These are phyloP conservation scores for Aurelia aurita complex sp. Pacific DNA, from an alignment of 30 jellyfish, hydroid and myxozoan species.

Conservation along the genomic window DNA sequence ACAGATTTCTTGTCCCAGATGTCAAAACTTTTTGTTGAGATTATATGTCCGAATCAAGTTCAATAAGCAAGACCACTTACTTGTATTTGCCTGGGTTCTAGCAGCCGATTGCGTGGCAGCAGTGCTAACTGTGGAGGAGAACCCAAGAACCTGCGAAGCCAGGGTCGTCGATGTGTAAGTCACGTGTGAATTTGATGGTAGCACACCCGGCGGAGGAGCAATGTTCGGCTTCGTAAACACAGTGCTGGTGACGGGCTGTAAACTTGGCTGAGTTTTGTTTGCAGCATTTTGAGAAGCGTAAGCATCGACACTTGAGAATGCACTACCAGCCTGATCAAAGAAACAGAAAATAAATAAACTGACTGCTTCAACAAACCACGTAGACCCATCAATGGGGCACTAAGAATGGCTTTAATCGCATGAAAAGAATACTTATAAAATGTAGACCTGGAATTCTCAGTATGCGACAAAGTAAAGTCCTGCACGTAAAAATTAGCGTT, in stretches of 20 bases:
- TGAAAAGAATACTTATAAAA: too few species aligned
- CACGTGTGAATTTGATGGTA: slow-evolving; percentile 64
- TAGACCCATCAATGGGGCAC: too few species aligned
- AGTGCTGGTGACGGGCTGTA: slow-evolving; percentile 26
- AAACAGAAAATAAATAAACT: neutral
- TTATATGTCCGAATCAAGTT: too few species aligned
- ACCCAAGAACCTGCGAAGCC: slow-evolving; percentile 72
- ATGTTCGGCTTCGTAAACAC: slow-evolving; percentile 41
- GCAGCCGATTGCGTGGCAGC: slow-evolving; percentile 48
- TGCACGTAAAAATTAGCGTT: too few species aligned
- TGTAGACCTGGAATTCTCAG: too few species aligned
- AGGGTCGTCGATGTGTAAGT: slow-evolving; percentile 64
- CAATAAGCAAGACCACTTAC: slow-evolving; percentile 9
- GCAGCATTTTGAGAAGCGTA: slow-evolving; percentile 27
- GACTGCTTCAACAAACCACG: too few species aligned
- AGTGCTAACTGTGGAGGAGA: slow-evolving; percentile 29
- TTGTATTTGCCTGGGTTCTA: slow-evolving; percentile 48
- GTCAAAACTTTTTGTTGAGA: too few species aligned
- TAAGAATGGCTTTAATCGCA: too few species aligned
- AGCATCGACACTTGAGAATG: slow-evolving; percentile 51
- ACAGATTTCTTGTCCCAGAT: too few species aligned
- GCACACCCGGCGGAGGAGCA: slow-evolving; percentile 79
- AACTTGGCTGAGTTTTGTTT: slow-evolving; percentile 32
- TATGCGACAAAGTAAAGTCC: too few species aligned
- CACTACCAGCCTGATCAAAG: slow-evolving; percentile 29